phyloP scores from a whole-genome alignment of 2,113 vertebrate genomes.

The Clupea harengus region DNA sequence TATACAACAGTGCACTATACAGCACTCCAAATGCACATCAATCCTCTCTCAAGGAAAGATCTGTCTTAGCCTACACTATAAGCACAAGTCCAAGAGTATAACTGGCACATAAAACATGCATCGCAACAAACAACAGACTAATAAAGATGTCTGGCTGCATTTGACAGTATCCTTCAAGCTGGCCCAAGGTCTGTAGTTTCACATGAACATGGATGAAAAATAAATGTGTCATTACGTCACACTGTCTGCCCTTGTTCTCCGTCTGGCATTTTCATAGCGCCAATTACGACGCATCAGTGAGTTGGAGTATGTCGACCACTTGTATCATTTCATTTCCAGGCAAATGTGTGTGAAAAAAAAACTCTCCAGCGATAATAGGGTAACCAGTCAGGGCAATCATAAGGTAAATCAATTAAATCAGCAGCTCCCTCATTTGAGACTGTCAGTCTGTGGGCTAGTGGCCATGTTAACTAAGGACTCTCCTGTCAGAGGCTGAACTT shows the following conservation, averaged over 20 bases:
- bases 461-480: conserved; percentile 25
- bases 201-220: not conserved
- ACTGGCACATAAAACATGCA: not conserved
- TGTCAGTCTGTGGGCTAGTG: not conserved
- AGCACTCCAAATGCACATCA: not conserved
- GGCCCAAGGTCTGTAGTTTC: not conserved
- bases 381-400: conserved; percentile 22
- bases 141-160: not conserved
- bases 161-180: not conserved
- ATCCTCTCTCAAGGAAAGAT: not conserved
- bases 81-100: not conserved
- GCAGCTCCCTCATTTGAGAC: conserved; percentile 7
- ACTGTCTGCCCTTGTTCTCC: not conserved
- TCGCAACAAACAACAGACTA: not conserved
- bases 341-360: conserved; percentile 7
- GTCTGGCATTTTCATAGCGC: not conserved
- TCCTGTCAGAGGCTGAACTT: conserved; percentile 35
- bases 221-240: not conserved
- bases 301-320: not conserved
- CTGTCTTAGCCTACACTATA: not conserved
- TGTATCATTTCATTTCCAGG: not conserved
- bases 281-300: not conserved
- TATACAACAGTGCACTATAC: not conserved
- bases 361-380: conserved; percentile 23
- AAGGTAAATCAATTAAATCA: conserved; percentile 32